Evolutionary conservation across 2,797 vertebrate genomes (phyloP).

Genomic region (Lycodopsis pacificus): DNA sequence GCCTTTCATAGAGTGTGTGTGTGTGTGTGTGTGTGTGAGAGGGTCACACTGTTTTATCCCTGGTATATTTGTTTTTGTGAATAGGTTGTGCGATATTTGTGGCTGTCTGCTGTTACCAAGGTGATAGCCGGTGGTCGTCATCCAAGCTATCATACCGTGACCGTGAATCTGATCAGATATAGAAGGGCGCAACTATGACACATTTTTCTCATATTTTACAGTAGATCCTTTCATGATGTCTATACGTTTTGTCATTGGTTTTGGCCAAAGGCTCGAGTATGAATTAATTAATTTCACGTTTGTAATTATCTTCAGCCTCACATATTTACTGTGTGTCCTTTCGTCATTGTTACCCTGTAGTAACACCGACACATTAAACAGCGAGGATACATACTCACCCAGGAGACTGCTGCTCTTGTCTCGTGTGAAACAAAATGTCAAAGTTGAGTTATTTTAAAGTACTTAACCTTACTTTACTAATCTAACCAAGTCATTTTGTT

Average conservation of each 20-base stretch:
- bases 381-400: background rate
- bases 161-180: slow-evolving; percentile 7
- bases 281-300: background rate
- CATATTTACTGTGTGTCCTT: background rate
- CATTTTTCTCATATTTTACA: background rate
- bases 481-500: background rate
- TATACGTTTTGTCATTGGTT: background rate
- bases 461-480: background rate
- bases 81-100: slow-evolving; percentile 26
- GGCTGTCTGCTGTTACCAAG: slow-evolving; percentile 56
- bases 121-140: slow-evolving; percentile 44
- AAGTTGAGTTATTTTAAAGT: background rate
- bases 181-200: background rate
- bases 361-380: background rate
- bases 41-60: slow-evolving; percentile 27
- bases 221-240: background rate
- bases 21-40: background rate
- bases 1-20: slow-evolving; percentile 21
- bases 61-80: slow-evolving; percentile 35
- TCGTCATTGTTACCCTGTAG: background rate
- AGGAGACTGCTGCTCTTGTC: background rate
- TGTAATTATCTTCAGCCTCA: background rate
- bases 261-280: background rate
- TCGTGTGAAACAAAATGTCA: background rate
- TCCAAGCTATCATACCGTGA: background rate